Base-by-base conservation (phyloP, 2,888 invertebrate species). In the Ennomos erosarius region DNA sequence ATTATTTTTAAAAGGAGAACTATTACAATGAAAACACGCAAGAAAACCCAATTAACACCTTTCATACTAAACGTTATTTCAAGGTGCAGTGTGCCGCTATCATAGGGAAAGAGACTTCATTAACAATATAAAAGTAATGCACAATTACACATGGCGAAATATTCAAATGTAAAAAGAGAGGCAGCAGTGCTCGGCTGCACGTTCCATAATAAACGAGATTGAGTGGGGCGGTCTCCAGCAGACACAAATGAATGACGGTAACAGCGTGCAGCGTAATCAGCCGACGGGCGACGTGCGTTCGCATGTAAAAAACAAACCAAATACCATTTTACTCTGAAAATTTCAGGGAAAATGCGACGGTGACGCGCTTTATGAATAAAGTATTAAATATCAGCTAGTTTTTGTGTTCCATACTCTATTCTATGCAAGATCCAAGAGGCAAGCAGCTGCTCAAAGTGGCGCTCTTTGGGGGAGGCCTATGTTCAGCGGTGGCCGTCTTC, bases 141-240 rank as follows among this genome's bases (percentile, higher is more conserved):
- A 81, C 71, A 71, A 82, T 82, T 84, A 80, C 71, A 81, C 71
- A 71, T 64, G 79, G 75, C 78, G 71, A 84, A 87, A 87, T 85
- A 86, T 86, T 82, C 79, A 82, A 83, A 85, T 87, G 81, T 82
- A 81, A 87, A 86, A 86, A 83, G 76, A 78, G 82, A 77, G 80
- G 80, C 79, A 75, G 81, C 75, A 71, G 64, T 73, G 73, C 69
- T 71, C 69, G 79, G 75, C 74, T 85, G 85, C 85, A 82, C 84
- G 88, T 85, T 85, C 55, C 84, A 86, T 90, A 88, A 90, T 90
- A 85, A 88, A 90, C 85, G 85, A 88, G 87, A 89, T 88, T 88
- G 90, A 90, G 88, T 84, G 82, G 86, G 85, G 86, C 82, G 83
- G 80, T 78, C 86, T 77, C 72, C 79, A 68, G 69, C 78, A 82